A percentile compares a stretch with the other conserved stretches of the same genome.
Evolutionary conservation across 2,113 vertebrate species (phyloP).

Genomic region (Silurus meridionalis): DNA sequence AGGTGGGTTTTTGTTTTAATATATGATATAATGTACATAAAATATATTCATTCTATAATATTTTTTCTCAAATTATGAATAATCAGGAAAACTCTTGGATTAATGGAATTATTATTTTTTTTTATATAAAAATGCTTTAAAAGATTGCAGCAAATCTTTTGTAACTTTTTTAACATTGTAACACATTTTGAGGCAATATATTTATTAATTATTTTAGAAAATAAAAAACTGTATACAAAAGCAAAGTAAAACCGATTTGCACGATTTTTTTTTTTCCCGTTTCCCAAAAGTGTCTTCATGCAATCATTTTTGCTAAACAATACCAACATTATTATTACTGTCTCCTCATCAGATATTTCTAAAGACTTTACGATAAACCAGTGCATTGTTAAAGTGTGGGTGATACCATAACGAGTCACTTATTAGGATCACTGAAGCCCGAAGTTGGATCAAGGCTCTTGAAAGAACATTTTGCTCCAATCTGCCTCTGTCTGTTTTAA

Average conservation of each 20-base stretch:
- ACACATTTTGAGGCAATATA: neutral
- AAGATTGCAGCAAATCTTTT: too few species aligned
- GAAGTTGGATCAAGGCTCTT: slow-evolving; percentile 28
- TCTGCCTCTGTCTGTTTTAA: slow-evolving; percentile 18
- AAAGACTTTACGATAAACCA: slow-evolving; percentile 16
- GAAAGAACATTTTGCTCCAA: slow-evolving; percentile 3
- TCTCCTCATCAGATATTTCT: neutral
- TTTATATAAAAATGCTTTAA: too few species aligned
- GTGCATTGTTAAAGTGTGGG: slow-evolving; percentile 8
- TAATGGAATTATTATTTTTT: too few species aligned
- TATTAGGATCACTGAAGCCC: slow-evolving; percentile 25
- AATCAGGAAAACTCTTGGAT: too few species aligned
- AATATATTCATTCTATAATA: too few species aligned
- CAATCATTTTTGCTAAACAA: slow-evolving; percentile 1
- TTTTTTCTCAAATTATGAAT: too few species aligned
- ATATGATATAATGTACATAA: neutral
- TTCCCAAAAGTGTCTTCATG: neutral
- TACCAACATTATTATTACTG: neutral
- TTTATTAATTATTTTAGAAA: neutral
- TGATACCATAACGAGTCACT: slow-evolving; percentile 11
- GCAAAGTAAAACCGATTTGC: neutral
- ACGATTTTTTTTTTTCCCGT: neutral
- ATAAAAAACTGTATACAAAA: neutral
- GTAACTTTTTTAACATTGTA: too few species aligned
- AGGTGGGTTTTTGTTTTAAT: neutral